Evolutionary conservation across 2,888 invertebrate genomes (phyloP), one percentile per base, ranked within the genome.

Genomic region (Dorcus hopei): DNA sequence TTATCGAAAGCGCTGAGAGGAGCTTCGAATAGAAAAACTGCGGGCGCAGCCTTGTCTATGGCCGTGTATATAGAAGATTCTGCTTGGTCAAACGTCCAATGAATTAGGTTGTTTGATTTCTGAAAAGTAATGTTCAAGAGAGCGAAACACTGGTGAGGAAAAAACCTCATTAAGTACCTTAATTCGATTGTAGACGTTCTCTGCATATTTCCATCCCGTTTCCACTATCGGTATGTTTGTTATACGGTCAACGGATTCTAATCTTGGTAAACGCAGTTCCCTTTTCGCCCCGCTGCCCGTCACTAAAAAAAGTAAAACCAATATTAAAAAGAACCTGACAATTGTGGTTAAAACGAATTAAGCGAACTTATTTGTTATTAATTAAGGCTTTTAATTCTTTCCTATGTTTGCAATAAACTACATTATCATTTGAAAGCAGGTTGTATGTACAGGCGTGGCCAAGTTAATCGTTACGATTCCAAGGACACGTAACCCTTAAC

Each of bases 151-250:
- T 6, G 26, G 6, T 4, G 26, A 33, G 26, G 23, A 8, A 14
- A 3, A 51, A 51, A 11, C 9, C 26, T 0, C 26, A 3, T 47
- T 77, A n/a, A n/a, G n/a, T n/a, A 90, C 91, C 83, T 92, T 93
- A 51, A 95, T 87, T 73, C 79, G 87, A 59, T 80, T 80, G 74
- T 95, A 95, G 53, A 91, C 79, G 70, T 85, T 85, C 71, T 88
- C 88, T 1, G 90, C 91, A 58, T 88, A 87, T 54, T 82, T 85
- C 69, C 90, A 85, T 45, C 93, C 85, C 40, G 87, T 85, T 73
- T 89, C 91, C n/a, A 95, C 88, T 56, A 95, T 85, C 0, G 95
- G 95, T 49, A 95, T 84, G 65, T 86, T 87, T 9, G 87, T 85
- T 47, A 95, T 87, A 64, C 92, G 82, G 49, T 87, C 84, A 9